Evolutionary conservation across 2,113 vertebrate genomes (phyloP).

Genomic region (Hippolais icterina): DNA sequence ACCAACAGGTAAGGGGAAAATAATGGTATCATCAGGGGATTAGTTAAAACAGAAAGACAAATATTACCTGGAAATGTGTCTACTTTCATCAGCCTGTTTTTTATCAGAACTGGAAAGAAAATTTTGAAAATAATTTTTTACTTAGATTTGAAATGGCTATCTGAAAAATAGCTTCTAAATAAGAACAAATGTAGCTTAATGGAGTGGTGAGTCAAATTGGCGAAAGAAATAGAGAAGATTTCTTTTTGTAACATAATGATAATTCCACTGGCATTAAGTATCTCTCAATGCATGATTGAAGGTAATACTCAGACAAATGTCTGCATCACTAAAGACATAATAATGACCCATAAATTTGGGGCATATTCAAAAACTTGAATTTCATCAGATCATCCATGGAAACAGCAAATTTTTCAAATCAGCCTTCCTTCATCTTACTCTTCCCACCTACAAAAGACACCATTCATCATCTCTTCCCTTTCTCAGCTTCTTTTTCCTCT

Average conservation of each 20-base stretch:
- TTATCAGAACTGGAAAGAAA: not conserved
- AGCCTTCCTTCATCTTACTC: not conserved
- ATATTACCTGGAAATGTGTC: not conserved
- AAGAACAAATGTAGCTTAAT: conserved; percentile 19
- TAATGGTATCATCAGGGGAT: not conserved
- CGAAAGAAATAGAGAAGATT: not conserved
- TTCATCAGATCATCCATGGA: not conserved
- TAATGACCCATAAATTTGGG: not conserved
- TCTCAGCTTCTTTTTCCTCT: not conserved
- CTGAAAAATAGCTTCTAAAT: conserved; percentile 9
- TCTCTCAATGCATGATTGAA: not conserved
- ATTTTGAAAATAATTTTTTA: not conserved
- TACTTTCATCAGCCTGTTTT: not conserved
- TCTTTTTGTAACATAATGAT: not conserved
- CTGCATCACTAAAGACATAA: not conserved
- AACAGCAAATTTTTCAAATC: conserved; percentile 9
- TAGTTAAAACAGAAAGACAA: not conserved
- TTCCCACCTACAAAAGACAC: not conserved
- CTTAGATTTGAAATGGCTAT: not conserved
- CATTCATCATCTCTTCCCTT: not conserved
- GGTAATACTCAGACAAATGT: not conserved
- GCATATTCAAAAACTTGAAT: not conserved
- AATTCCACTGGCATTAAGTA: not conserved
- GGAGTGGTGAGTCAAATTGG: not conserved
- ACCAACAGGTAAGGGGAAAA: not conserved